A percentile compares a stretch with the other conserved stretches of the same genome.
These are phyloP conservation scores for Acipenser oxyrinchus DNA, from an alignment of 2,797 vertebrate genomes.

Conservation along the genomic window DNA sequence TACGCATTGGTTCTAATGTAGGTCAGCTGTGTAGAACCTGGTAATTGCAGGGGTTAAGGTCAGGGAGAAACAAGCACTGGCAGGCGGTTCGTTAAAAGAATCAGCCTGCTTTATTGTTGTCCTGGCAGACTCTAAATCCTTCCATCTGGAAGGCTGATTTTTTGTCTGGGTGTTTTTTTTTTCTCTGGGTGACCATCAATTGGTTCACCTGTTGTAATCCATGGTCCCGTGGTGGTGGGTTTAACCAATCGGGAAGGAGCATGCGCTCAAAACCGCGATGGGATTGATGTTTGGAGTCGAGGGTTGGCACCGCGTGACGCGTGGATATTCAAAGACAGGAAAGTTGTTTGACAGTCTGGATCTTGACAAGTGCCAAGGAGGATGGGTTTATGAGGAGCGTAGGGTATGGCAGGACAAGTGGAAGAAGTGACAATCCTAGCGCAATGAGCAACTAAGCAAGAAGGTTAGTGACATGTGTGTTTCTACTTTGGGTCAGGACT, in stretches of 20 bases:
- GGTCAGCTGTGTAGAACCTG: not conserved
- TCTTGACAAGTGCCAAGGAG: not conserved
- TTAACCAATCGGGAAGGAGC: not conserved
- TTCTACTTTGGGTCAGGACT: not conserved
- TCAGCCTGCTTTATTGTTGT: not conserved
- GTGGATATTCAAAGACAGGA: not conserved
- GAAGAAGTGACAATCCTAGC: not conserved
- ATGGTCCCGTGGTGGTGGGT: not conserved
- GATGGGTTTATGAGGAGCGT: not conserved
- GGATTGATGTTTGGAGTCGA: not conserved
- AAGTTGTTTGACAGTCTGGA: not conserved
- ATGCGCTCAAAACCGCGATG: not conserved
- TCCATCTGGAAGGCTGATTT: conserved; percentile 2
- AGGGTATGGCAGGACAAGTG: not conserved
- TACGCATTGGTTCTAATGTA: not conserved
- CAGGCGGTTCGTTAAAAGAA: conserved; percentile 5
- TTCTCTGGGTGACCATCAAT: not conserved
- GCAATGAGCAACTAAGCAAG: not conserved
- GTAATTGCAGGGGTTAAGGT: not conserved
- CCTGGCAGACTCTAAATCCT: conserved; percentile 4
- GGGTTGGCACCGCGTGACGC: not conserved
- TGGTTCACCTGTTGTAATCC: conserved; percentile 2
- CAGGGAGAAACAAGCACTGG: not conserved
- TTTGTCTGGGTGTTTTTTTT: not conserved
- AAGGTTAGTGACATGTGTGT: not conserved